Evolutionary conservation across 1,140 invertebrate species (phyloP), one percentile per base, ranked within the genome.

Genomic region (Drosophila lacertosa): DNA sequence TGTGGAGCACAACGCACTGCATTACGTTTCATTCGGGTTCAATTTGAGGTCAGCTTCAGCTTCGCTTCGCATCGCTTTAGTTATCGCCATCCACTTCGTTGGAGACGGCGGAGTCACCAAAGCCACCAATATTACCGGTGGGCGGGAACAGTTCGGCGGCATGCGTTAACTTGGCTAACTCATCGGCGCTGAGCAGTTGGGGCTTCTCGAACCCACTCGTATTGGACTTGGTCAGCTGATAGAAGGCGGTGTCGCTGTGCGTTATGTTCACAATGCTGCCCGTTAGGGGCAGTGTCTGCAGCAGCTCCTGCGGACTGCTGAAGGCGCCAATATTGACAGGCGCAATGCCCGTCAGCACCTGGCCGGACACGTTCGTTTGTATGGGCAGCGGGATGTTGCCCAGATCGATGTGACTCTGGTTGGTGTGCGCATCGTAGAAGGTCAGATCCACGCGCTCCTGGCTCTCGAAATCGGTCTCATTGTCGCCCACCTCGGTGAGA

Each of bases 401-500:
- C 33, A 93, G 71, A 65, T 93, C 91, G 4, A 93, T 91, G 47
- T 91, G 82, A 22, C 89, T 92, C 18, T 91, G 88, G 67, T 93
- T 93, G 32, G 86, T 89, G 40, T 89, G 83, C 3, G 93, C 92
- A 74, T 93, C 92, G 40, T 91, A 93, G 78, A 93, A 93, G 13
- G 92, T 93, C 5, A 93, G 78, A 74, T 93, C 92, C 0, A 93
- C 91, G 68, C 93, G 91, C 68, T 93, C 92, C 54, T 93, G 92
- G 5, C 92, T 91, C 75, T 91, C 90, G 20, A 90, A 90, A 16
- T 89, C 90, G 5, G 91, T 91, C 29, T 91, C 91, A 29, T 92
- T 92, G 24, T 92, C 89, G 50, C 92, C 93, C 40, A 89, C 91
- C 59, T 93, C 92, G 10, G 93, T 93, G 22, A 94, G 84, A 59